Conservation (phyloP, 2,797 vertebrate species). For the Eulemur rubriventer region DNA sequence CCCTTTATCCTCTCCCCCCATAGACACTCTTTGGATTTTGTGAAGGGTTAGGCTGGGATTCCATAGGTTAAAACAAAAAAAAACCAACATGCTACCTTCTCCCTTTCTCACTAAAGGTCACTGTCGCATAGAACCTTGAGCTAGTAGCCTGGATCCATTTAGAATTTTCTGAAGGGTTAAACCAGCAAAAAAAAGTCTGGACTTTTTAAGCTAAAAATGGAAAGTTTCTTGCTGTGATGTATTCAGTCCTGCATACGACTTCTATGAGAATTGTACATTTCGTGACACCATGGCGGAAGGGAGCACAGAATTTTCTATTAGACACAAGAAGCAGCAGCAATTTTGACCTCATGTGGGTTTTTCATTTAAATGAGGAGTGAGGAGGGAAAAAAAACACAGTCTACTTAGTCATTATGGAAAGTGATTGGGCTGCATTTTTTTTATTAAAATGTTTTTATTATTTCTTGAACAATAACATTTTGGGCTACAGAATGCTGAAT, state of each 20-base stretch:
- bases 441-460: slow-evolving; percentile 56
- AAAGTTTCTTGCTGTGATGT: slow-evolving; percentile 3
- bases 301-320: neutral
- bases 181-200: neutral
- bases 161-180: slow-evolving; percentile 35
- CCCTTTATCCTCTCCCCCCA: neutral
- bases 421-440: slow-evolving; percentile 22
- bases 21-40: neutral
- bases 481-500: slow-evolving; percentile 4
- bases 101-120: neutral
- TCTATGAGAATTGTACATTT: slow-evolving; percentile 5
- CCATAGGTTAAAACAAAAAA: neutral
- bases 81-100: neutral
- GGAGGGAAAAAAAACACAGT: neutral
- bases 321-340: neutral
- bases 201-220: slow-evolving; percentile 52
- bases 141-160: neutral
- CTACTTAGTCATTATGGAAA: neutral
- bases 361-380: neutral
- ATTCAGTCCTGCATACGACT: neutral
- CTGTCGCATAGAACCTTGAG: neutral
- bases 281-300: neutral
- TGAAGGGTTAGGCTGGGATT: neutral
- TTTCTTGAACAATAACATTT: slow-evolving; percentile 67
- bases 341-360: neutral